Evolutionary conservation across 1,140 invertebrate species (phyloP).

Genomic region (Cheumatopsyche charites): DNA sequence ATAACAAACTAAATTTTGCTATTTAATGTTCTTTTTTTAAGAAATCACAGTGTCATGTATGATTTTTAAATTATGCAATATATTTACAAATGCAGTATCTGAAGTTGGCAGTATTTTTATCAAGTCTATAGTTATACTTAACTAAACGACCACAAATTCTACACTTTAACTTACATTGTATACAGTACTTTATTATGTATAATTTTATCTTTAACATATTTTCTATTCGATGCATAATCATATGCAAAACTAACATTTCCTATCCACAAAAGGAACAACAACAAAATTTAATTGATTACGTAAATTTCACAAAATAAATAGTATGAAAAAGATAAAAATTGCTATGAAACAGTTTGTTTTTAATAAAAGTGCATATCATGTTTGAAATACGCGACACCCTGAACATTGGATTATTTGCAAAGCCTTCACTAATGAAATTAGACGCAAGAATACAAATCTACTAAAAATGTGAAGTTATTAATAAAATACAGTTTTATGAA

Average conservation of each 20-base stretch:
- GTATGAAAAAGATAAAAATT: no score
- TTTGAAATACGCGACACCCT: background rate
- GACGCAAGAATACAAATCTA: no score
- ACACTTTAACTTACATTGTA: conserved; percentile 43
- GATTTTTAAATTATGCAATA: conserved; percentile 45
- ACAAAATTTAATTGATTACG: conserved; percentile 9
- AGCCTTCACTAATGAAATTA: background rate
- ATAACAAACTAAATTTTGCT: conserved; percentile 43
- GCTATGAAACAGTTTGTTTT: no score
- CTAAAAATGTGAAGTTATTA: no score
- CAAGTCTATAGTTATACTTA: conserved; percentile 41
- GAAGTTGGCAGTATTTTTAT: conserved; percentile 47
- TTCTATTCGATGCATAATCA: conserved; percentile 46
- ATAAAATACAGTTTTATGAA: no score
- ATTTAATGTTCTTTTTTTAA: conserved; percentile 52
- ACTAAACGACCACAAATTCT: conserved; percentile 46
- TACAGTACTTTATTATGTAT: conserved; percentile 33
- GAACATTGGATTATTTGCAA: background rate
- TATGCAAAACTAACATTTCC: conserved; percentile 41
- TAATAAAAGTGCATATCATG: no score
- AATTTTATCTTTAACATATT: conserved; percentile 34
- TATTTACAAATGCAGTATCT: conserved; percentile 45
- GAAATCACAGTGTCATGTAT: conserved; percentile 55
- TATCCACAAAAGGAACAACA: conserved; percentile 48
- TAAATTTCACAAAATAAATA: no score